Conservation (phyloP, 1,140 invertebrate species). For the Neuroterus valhalla region DNA sequence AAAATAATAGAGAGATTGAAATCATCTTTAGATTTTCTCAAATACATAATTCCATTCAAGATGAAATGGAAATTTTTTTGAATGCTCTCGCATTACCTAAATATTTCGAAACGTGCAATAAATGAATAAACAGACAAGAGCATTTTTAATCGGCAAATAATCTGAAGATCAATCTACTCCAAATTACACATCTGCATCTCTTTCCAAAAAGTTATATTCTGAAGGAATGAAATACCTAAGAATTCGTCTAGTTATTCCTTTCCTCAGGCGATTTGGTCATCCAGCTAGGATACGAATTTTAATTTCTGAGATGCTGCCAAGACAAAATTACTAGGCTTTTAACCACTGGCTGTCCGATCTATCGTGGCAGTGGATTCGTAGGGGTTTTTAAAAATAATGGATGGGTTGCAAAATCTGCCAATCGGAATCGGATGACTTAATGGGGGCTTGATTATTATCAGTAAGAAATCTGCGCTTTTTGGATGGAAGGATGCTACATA, state of each 20-base stretch:
- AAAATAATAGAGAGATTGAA: no score
- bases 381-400: conserved; percentile 63
- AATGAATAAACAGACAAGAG: no score
- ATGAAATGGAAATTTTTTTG: no score
- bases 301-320: conserved; percentile 17
- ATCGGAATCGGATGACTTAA: conserved; percentile 60
- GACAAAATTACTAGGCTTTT: conserved; percentile 63
- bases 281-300: neutral
- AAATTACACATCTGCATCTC: neutral
- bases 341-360: conserved; percentile 66
- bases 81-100: no score
- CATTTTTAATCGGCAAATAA: no score
- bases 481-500: neutral
- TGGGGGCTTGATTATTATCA: conserved; percentile 54
- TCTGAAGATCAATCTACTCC: no score
- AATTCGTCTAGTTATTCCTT: conserved; percentile 9
- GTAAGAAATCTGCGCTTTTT: conserved; percentile 12
- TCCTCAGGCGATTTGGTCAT: conserved; percentile 14
- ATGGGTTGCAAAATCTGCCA: conserved; percentile 62
- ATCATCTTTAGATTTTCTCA: no score
- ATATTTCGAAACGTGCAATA: no score
- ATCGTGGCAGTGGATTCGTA: conserved; percentile 58
- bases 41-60: no score
- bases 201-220: neutral
- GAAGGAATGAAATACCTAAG: neutral